phyloP scores from a whole-genome alignment of 2,113 vertebrate species.

The Istiophorus platypterus region DNA sequence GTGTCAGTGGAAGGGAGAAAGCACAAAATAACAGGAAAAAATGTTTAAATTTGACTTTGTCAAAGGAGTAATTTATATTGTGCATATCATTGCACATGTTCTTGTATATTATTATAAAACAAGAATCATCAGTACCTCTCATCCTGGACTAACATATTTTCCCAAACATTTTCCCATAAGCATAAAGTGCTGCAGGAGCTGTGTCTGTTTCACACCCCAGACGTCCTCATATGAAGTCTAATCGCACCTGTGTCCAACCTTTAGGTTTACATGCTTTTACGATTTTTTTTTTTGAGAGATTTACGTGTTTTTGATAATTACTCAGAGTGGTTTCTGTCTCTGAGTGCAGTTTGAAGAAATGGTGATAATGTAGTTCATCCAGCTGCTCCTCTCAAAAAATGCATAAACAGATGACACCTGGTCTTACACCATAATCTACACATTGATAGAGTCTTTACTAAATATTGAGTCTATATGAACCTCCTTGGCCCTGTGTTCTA shows the following conservation, averaged over 20 bases:
- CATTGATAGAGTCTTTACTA: neutral
- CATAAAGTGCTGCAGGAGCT: slow-evolving; percentile 13
- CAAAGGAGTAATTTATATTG: neutral
- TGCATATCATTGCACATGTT: no score
- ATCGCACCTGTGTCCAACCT: slow-evolving; percentile 40
- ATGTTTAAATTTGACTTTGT: neutral
- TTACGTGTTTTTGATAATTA: neutral
- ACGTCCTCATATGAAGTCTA: slow-evolving; percentile 6
- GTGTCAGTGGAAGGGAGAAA: neutral
- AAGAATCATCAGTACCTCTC: neutral
- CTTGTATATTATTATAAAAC: neutral
- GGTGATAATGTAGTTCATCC: neutral
- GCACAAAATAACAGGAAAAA: neutral
- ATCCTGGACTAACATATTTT: neutral
- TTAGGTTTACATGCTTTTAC: neutral
- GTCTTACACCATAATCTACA: neutral
- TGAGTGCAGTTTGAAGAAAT: neutral
- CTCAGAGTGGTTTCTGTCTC: neutral
- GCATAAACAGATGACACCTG: neutral
- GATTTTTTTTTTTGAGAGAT: neutral
- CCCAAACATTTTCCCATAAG: slow-evolving; percentile 9
- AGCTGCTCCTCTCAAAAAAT: slow-evolving; percentile 7
- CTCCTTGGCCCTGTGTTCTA: neutral
- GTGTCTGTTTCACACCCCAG: slow-evolving; percentile 19
- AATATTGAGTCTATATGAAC: neutral